Conservation (phyloP, 2,888 invertebrate species). For the Junonia oenone region DNA sequence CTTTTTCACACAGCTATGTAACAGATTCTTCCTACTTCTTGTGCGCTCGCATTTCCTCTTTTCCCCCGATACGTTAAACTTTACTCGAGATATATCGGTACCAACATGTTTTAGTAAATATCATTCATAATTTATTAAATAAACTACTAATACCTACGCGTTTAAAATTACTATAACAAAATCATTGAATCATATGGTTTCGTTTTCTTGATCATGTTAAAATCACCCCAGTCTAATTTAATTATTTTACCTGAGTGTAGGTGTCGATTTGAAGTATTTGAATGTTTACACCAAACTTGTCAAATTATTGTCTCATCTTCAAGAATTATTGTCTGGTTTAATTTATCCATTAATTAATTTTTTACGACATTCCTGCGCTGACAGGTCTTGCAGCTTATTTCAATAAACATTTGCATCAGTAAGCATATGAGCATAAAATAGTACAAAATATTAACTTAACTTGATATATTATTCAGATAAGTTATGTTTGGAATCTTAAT, state of each 20-base stretch:
- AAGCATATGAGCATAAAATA: not conserved
- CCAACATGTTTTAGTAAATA: not conserved
- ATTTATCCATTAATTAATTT: not conserved
- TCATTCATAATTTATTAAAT: not conserved
- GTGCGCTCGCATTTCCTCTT: slow-evolving; percentile 50
- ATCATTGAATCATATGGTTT: no score
- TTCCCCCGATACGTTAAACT: slow-evolving; percentile 14
- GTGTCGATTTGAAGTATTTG: no score
- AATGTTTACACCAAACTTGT: not conserved
- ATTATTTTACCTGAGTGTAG: no score
- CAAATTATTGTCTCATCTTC: not conserved
- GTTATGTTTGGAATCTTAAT: not conserved
- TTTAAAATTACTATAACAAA: no score
- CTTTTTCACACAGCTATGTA: slow-evolving; percentile 63
- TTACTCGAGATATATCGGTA: not conserved
- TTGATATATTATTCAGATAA: not conserved
- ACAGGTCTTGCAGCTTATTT: not conserved
- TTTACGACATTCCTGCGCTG: not conserved
- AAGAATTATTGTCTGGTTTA: not conserved
- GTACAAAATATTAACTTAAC: not conserved
- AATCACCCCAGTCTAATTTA: no score
- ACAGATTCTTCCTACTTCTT: slow-evolving; percentile 58
- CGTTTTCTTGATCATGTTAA: no score
- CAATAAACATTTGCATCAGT: not conserved
- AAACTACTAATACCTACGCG: no score